phyloP scores from a whole-genome alignment of 2,888 invertebrate species.

The Nesidiocoris tenuis region DNA sequence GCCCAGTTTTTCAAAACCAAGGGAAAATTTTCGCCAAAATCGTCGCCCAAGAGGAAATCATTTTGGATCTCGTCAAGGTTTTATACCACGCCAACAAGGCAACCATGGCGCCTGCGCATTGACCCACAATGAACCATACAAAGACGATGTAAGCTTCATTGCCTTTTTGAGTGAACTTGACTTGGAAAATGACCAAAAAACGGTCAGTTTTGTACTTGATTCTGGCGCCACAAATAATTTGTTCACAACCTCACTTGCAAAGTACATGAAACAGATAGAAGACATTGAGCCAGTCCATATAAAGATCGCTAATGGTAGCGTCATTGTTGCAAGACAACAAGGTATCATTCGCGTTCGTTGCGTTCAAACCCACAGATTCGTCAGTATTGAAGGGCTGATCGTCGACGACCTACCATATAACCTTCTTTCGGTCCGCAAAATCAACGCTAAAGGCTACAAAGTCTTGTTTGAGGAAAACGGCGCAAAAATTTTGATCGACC shows the following conservation, averaged over 20 bases:
- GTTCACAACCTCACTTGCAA: neutral
- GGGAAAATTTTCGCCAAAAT: neutral
- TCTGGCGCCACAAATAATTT: constrained; percentile 1
- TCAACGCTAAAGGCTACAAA: constrained; percentile 3
- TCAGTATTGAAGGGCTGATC: neutral
- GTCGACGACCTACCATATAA: constrained; percentile 2
- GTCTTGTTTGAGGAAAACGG: constrained; percentile 4
- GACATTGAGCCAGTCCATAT: constrained; percentile 1
- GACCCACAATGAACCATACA: neutral
- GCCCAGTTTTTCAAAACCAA: neutral
- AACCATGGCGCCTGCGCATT: neutral
- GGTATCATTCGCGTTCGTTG: neutral
- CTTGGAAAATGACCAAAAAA: neutral
- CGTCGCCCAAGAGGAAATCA: neutral
- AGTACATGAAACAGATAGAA: neutral
- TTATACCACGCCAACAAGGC: neutral
- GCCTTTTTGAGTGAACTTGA: neutral
- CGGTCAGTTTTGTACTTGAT: neutral
- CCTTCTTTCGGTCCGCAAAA: constrained; percentile 18
- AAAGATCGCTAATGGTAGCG: constrained; percentile 20
- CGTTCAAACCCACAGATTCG: neutral
- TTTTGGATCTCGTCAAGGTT: neutral
- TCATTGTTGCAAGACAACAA: neutral
- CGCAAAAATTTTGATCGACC: neutral
- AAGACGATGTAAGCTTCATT: neutral